phyloP scores from a whole-genome alignment of 2,113 vertebrate genomes.

The Hemiprocne comata region DNA sequence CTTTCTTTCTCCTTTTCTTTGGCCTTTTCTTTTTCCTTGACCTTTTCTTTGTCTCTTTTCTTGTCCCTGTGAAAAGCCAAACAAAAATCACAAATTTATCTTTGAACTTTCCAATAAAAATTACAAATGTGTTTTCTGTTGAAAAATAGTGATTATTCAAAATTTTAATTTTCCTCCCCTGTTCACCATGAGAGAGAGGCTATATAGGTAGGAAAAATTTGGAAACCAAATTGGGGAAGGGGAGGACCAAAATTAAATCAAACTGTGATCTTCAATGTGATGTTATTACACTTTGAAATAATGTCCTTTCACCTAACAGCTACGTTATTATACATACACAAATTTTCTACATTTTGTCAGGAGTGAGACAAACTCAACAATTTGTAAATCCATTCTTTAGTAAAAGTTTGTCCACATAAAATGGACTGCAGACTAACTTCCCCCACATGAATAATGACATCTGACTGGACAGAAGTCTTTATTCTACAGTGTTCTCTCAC shows the following conservation, averaged over 20 bases:
- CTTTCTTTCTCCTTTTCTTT: slow-evolving; percentile 67
- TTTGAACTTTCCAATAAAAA: neutral
- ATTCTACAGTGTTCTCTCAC: neutral
- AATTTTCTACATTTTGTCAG: neutral
- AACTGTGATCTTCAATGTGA: neutral
- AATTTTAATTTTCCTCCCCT: neutral
- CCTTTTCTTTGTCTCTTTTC: slow-evolving; percentile 67
- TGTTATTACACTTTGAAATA: neutral
- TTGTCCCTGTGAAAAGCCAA: slow-evolving; percentile 66
- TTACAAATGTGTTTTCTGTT: neutral
- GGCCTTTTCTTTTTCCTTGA: slow-evolving; percentile 50
- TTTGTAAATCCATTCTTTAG: neutral
- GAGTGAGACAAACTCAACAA: neutral
- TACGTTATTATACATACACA: neutral
- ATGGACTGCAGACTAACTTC: neutral
- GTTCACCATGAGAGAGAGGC: neutral
- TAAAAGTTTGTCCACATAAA: neutral
- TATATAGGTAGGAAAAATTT: neutral
- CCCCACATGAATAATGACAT: neutral
- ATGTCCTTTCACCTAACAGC: neutral
- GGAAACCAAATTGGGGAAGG: neutral
- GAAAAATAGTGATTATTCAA: neutral
- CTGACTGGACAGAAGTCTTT: neutral
- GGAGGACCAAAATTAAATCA: neutral
- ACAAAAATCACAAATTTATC: neutral